Evolutionary conservation across 2,113 vertebrate species (phyloP).

Genomic region (Etheostoma spectabile): DNA sequence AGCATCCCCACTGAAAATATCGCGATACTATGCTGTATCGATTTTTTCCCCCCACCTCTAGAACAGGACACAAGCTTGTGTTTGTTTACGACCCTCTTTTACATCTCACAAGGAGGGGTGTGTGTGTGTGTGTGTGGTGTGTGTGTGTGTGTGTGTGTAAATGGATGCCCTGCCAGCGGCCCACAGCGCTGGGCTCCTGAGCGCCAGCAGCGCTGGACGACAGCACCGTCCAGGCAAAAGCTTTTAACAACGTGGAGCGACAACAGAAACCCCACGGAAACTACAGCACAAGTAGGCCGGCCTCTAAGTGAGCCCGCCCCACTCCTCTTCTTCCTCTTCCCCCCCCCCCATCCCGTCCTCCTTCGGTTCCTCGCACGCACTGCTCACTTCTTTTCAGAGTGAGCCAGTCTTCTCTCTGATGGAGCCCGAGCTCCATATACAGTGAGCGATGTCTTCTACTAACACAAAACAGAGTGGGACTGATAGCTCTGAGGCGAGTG

Average conservation of each 20-base stretch:
- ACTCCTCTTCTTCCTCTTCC: not conserved
- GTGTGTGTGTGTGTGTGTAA: conserved; percentile 24
- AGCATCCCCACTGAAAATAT: too few species aligned
- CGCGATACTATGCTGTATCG: too few species aligned
- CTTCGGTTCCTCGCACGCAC: conserved; percentile 35
- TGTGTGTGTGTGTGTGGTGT: conserved; percentile 1
- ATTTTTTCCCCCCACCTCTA: too few species aligned
- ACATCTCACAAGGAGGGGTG: not conserved
- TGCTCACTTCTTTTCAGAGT: conserved; percentile 25
- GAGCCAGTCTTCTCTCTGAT: conserved; percentile 35
- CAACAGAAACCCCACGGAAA: conserved; percentile 47
- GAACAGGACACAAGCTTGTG: not conserved
- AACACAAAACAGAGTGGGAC: conserved; percentile 30
- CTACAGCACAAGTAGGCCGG: conserved; percentile 60
- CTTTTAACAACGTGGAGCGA: conserved; percentile 56
- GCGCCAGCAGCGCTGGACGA: conserved; percentile 32
- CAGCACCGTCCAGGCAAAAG: conserved; percentile 23
- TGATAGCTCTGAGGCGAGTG: conserved; percentile 5
- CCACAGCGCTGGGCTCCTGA: conserved; percentile 22
- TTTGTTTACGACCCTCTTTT: conserved; percentile 18
- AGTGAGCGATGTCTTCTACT: conserved; percentile 2
- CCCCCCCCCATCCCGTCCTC: not conserved
- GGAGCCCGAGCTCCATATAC: conserved; percentile 21
- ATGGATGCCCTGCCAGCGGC: conserved; percentile 40
- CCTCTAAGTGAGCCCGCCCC: conserved; percentile 42